phyloP scores from a whole-genome alignment of 2,888 invertebrate genomes.

The Oithona nana region DNA sequence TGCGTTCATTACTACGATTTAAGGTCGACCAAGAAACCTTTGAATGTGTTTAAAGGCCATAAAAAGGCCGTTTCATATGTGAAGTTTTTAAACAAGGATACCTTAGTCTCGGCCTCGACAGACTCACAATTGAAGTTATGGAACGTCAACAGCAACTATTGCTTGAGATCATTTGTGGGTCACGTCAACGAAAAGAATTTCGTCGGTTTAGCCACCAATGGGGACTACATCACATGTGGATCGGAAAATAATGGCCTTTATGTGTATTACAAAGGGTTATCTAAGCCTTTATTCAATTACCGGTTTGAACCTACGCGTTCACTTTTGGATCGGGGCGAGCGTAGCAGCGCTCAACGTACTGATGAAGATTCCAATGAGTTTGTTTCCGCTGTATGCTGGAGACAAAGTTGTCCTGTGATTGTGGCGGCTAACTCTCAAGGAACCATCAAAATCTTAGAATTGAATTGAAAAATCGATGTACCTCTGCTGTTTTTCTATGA shows the following conservation, averaged over 20 bases:
- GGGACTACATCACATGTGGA: slow-evolving; percentile 79
- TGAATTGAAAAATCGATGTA: slow-evolving; percentile 8
- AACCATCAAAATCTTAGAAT: slow-evolving; percentile 50
- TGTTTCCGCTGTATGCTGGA: slow-evolving; percentile 88
- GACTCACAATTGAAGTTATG: slow-evolving; percentile 78
- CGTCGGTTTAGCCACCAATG: slow-evolving; percentile 77
- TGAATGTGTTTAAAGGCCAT: slow-evolving; percentile 68
- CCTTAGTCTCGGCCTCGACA: slow-evolving; percentile 77
- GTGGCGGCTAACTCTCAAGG: slow-evolving; percentile 88
- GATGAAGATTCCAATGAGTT: slow-evolving; percentile 49
- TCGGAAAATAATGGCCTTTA: slow-evolving; percentile 85
- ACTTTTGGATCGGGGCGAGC: slow-evolving; percentile 44
- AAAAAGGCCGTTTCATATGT: slow-evolving; percentile 86
- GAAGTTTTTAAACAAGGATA: slow-evolving; percentile 61
- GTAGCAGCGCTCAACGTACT: not conserved
- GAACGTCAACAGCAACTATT: slow-evolving; percentile 54
- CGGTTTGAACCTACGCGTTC: slow-evolving; percentile 65
- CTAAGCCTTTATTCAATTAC: slow-evolving; percentile 64
- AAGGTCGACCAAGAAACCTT: slow-evolving; percentile 48
- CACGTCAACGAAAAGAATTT: slow-evolving; percentile 91
- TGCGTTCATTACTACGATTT: slow-evolving; percentile 90
- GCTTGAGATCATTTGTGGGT: slow-evolving; percentile 65
- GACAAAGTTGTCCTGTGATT: slow-evolving; percentile 59
- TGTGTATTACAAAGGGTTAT: slow-evolving; percentile 72
- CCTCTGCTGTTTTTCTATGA: too few relatives aligned